phyloP scores from a whole-genome alignment of 2,888 invertebrate genomes.

The Polydrusus pterygomalis region DNA sequence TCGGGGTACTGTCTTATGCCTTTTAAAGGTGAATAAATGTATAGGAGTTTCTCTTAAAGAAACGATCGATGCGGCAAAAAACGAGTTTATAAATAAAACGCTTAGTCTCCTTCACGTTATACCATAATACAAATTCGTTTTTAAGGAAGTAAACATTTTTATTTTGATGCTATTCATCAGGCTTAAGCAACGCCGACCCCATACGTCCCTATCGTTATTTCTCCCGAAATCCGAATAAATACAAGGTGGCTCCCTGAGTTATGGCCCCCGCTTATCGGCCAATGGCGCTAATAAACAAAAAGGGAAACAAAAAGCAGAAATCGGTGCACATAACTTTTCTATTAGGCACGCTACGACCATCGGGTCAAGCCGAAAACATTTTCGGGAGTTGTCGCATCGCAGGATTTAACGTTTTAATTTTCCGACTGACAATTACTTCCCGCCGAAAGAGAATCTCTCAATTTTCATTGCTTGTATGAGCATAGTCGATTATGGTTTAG shows the following conservation, averaged over 20 bases:
- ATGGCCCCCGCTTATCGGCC: constrained; percentile 35
- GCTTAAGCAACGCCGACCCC: constrained; percentile 14
- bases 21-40: no score
- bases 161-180: constrained; percentile 15
- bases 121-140: neutral
- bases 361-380: constrained; percentile 38
- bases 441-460: no score
- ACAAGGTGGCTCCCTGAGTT: constrained; percentile 47
- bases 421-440: no score
- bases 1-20: no score
- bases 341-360: constrained; percentile 43
- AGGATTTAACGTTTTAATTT: neutral
- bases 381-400: constrained; percentile 31
- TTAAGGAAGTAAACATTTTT: constrained; percentile 1
- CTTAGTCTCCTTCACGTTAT: no score
- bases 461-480: no score
- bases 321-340: constrained; percentile 48
- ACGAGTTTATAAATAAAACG: no score
- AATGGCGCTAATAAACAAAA: constrained; percentile 46
- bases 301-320: constrained; percentile 45
- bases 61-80: no score
- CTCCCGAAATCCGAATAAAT: constrained; percentile 40
- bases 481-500: no score
- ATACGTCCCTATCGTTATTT: constrained; percentile 38
- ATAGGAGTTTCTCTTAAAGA: no score